Evolutionary conservation across 2,113 vertebrate species (phyloP), one percentile per base, ranked within the genome.

Genomic region (Psephotus haematonotus): DNA sequence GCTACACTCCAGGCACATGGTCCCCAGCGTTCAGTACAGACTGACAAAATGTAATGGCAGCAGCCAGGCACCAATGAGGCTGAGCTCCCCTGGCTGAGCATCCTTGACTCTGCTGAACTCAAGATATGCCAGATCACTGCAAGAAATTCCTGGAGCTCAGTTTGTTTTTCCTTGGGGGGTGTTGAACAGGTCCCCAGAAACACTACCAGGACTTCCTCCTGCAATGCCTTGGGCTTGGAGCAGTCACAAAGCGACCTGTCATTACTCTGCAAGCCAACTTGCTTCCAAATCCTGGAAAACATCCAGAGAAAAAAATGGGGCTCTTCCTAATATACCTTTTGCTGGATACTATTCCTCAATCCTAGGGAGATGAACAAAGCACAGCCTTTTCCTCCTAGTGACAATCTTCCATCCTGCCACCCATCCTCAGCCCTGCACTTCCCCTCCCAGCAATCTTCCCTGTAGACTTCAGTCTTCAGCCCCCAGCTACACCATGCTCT

Each of bases 1-100:
- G 50, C 69, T 63, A n/a, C n/a, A 82, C 64, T 44, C 59, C 68
- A 78, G 33, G 41, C 37, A 70, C 69, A 0, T 28, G n/a, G 19
- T 44, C 7, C 0, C 27, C 23, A 25, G 44, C 3, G 4, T 19
- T 4, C 2, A 62, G 46, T 24, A n/a, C 0, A 2, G 69, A 43
- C 12, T 12, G n/a, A 64, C 27, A 63, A 10, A 29, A 57, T 15
- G 27, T 35, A 31, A 28, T 27, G 35, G 88, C 81, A 91, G 55
- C 76, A 82, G 33, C 43, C 72, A 88, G 60, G 69, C 67, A 67
- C 16, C 64, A 37, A n/a, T 46, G 59, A 88, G 41, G 28, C 60
- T 69, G 71, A 92, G n/a, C 35, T 72, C 23, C 57, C 55, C 47
- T 77, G 41, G 11, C 50, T 87, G 37, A 93, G 37, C 80, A 83